Evolutionary conservation across 2,797 vertebrate species (phyloP).

Genomic region (Jordanella pulchra): DNA sequence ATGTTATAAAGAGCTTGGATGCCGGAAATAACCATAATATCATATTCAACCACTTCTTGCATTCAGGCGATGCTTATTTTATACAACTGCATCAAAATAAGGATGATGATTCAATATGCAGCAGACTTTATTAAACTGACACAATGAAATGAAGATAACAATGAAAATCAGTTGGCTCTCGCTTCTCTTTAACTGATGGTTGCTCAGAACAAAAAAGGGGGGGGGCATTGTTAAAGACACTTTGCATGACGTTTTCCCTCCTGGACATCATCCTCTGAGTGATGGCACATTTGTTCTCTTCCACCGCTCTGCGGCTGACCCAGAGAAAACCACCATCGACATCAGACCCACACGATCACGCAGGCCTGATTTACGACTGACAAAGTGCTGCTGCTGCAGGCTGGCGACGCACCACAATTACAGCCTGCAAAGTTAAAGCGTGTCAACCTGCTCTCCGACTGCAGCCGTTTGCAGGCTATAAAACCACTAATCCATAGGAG

Average conservation of each 20-base stretch:
- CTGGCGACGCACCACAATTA: slow-evolving; percentile 29
- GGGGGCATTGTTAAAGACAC: background rate
- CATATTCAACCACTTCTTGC: no score
- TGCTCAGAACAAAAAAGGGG: no score
- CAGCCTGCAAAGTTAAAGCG: background rate
- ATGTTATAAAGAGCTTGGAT: no score
- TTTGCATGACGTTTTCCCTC: background rate
- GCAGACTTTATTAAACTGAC: no score
- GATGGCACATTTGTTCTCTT: slow-evolving; percentile 26
- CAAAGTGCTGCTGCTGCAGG: slow-evolving; percentile 23
- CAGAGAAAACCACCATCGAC: slow-evolving; percentile 11
- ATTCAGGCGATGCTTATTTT: no score
- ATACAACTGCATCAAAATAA: no score
- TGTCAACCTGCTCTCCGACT: slow-evolving; percentile 14
- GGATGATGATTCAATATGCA: no score
- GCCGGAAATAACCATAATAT: no score
- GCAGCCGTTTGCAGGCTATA: slow-evolving; percentile 22
- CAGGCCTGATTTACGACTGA: slow-evolving; percentile 5
- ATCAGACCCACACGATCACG: background rate
- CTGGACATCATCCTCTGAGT: slow-evolving; percentile 5
- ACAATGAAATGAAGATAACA: background rate
- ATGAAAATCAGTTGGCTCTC: background rate
- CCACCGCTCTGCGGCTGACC: slow-evolving; percentile 14
- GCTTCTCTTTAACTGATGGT: background rate
- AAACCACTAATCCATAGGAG: slow-evolving; percentile 32